Conservation (phyloP, 2,113 vertebrate species). For the Pseudopipra pipra region DNA sequence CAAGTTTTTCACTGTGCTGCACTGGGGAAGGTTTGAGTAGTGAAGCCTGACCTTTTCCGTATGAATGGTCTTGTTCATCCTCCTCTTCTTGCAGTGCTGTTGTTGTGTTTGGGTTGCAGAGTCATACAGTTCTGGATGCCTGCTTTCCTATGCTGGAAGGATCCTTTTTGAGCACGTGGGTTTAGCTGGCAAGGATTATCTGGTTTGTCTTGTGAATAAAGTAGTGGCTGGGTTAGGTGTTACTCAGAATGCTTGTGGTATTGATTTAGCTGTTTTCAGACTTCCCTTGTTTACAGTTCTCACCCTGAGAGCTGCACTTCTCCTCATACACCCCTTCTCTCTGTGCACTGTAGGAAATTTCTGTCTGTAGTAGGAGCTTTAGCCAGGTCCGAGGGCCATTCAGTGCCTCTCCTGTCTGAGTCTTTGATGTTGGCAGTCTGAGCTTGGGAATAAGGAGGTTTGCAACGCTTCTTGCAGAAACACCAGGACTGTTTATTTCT, state of each 20-base stretch:
- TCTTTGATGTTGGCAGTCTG: neutral
- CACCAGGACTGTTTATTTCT: neutral
- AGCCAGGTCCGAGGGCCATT: neutral
- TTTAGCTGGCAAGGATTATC: conserved; percentile 5
- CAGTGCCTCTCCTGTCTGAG: neutral
- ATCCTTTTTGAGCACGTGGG: neutral
- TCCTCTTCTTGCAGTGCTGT: neutral
- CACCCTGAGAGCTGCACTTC: neutral
- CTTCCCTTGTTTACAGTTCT: conserved; percentile 9
- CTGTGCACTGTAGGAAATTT: neutral
- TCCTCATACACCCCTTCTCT: neutral
- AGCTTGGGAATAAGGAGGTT: neutral
- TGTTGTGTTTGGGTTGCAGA: neutral
- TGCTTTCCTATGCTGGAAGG: neutral
- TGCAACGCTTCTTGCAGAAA: neutral
- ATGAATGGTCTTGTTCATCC: neutral
- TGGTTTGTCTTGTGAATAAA: conserved; percentile 39
- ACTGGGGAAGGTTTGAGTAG: neutral
- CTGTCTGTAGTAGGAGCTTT: neutral
- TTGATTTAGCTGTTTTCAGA: conserved; percentile 45
- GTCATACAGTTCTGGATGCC: neutral
- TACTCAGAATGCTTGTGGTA: neutral
- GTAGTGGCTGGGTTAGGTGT: conserved; percentile 22
- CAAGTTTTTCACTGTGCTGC: neutral
- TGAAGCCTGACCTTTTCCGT: neutral